Evolutionary conservation across 1,140 invertebrate genomes (phyloP), one percentile per base, ranked within the genome.

Genomic region (Belonocnema kinseyi): DNA sequence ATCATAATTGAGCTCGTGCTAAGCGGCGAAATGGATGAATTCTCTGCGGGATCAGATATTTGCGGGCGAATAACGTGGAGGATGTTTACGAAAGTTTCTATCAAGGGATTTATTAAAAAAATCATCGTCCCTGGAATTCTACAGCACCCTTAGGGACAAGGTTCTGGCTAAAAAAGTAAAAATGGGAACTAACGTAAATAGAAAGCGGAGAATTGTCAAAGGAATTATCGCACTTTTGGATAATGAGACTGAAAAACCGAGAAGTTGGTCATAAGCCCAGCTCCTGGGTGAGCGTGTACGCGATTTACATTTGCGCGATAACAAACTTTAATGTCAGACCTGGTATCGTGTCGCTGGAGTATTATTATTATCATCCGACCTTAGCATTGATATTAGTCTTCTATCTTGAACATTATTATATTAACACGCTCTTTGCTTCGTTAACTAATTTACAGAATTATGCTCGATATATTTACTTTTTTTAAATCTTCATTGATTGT

Each of bases 241-340:
- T 66, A 66, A 66, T 66, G 61, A 66, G 61, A 66, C 26, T 40
- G 61, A 66, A 66, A 66, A 66, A 26, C 61, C 61, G 61, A 66
- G 61, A 66, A 66, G 61, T 66, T 66, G 26, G 61, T 66, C 33
- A 40, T 66, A 46, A 40, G 61, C 61, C n/a, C 33, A 16, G 61
- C 61, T 66, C 61, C 16, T 66, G 61, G 33, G 58, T 40, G 26
- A 21, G 58, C 61, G 61, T 66, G 26, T 66, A 40, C 26, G 61
- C 61, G 26, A 66, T 66, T 66, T 66, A 66, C 61, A 66, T 66
- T 66, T 66, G 33, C 61, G 26, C 33, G 61, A 66, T 66, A 66
- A 66, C 33, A 66, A 66, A 66, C 61, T 66, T 66, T 66, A 66
- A 66, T 66, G 61, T n/a, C 16, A 6, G 40, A 66, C 33, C 40